phyloP scores from a whole-genome alignment of 2,888 invertebrate genomes.

The Julus scandinavius region DNA sequence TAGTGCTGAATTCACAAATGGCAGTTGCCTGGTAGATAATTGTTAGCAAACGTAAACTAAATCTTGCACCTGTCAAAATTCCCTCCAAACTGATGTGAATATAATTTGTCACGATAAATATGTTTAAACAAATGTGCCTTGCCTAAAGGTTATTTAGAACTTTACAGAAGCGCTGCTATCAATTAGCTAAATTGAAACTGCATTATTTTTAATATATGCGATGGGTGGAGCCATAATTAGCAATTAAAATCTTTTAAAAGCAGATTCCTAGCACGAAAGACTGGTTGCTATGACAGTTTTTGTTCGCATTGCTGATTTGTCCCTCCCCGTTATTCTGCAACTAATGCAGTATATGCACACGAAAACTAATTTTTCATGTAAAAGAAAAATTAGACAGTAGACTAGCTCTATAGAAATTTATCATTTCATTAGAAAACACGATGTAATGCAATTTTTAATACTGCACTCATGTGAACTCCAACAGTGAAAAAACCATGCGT shows the following conservation, averaged over 20 bases:
- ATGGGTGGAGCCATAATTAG: conserved; percentile 20
- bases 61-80: background rate
- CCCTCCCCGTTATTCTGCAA: background rate
- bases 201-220: background rate
- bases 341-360: background rate
- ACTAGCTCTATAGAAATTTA: background rate
- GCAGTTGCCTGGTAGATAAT: background rate
- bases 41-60: background rate
- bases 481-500: background rate
- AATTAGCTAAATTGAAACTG: conserved; percentile 35
- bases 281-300: background rate
- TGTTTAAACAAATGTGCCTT: background rate
- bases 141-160: background rate
- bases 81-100: background rate
- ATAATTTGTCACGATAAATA: background rate
- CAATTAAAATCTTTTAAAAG: conserved; percentile 30
- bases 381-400: background rate
- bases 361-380: background rate
- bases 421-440: background rate
- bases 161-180: background rate
- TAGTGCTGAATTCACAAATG: background rate
- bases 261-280: background rate
- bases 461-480: background rate
- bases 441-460: background rate
- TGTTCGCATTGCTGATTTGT: background rate